phyloP scores from a whole-genome alignment of 2,888 invertebrate genomes.

The Agrotis clavis region DNA sequence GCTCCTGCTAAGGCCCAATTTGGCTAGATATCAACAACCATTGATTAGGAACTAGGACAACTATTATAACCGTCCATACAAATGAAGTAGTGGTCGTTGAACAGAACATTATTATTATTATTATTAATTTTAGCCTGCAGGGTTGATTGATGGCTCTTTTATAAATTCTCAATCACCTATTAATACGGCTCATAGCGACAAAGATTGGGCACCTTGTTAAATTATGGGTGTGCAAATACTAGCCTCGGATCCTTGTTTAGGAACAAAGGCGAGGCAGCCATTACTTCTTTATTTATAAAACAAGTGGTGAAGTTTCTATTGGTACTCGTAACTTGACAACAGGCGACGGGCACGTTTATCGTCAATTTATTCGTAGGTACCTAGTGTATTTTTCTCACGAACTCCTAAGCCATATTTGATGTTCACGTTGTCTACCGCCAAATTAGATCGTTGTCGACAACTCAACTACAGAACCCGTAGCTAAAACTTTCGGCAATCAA shows the following conservation, averaged over 20 bases:
- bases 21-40: constrained; percentile 35
- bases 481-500: constrained; percentile 20
- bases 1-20: constrained; percentile 19
- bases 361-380: constrained; percentile 2
- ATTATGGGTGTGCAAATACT: constrained; percentile 26
- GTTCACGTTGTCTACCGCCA: constrained; percentile 19
- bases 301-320: constrained; percentile 23
- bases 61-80: constrained; percentile 3
- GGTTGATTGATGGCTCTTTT: constrained; percentile 6
- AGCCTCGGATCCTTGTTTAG: constrained; percentile 10
- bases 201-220: constrained; percentile 3
- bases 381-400: constrained; percentile 41
- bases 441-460: constrained; percentile 38
- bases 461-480: constrained; percentile 17
- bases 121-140: too few relatives aligned
- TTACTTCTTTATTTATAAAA: constrained; percentile 40
- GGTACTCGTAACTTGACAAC: constrained; percentile 25
- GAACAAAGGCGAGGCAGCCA: constrained; percentile 29
- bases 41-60: constrained; percentile 2
- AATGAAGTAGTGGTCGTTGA: constrained; percentile 10
- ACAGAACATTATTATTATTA: too few relatives aligned
- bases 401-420: constrained; percentile 26
- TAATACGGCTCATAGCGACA: constrained; percentile 15
- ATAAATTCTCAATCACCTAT: constrained; percentile 6
- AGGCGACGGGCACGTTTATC: constrained; percentile 25